A percentile compares a stretch with the other conserved stretches of the same genome.
phyloP scores from a whole-genome alignment of 2,888 invertebrate genomes.

The Morpho helenor region DNA sequence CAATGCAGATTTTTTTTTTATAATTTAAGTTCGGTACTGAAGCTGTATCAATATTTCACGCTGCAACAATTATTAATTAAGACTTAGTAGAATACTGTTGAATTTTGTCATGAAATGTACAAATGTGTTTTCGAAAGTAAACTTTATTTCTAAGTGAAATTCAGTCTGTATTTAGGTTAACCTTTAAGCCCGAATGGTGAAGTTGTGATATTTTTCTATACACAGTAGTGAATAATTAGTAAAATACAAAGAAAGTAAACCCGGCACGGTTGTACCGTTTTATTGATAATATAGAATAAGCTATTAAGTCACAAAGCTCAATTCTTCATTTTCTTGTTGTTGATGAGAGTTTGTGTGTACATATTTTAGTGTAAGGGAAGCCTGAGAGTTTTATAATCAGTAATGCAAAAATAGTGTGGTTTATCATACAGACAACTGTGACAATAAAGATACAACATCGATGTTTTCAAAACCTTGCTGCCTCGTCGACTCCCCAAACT shows the following conservation, averaged over 20 bases:
- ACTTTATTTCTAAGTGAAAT: constrained; percentile 70
- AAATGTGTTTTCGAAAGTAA: constrained; percentile 77
- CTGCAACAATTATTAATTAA: constrained; percentile 59
- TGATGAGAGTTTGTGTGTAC: constrained; percentile 73
- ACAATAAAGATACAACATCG: constrained; percentile 9
- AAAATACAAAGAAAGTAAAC: constrained; percentile 43
- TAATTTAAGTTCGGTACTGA: constrained; percentile 71
- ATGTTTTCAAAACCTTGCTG: constrained; percentile 18
- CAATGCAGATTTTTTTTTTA: constrained; percentile 66
- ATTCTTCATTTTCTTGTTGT: constrained; percentile 64
- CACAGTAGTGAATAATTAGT: constrained; percentile 34
- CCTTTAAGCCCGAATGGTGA: constrained; percentile 68
- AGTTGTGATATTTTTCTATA: constrained; percentile 76
- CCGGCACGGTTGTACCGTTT: constrained; percentile 46
- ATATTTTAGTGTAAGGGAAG: constrained; percentile 73
- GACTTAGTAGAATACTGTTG: constrained; percentile 76
- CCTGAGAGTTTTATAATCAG: constrained; percentile 63
- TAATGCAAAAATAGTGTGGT: constrained; percentile 54
- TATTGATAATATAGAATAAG: constrained; percentile 41
- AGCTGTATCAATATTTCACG: constrained; percentile 63
- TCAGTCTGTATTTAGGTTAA: constrained; percentile 73
- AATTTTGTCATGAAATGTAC: constrained; percentile 79
- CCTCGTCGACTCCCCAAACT: constrained; percentile 38
- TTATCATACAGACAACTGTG: constrained; percentile 42
- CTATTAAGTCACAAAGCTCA: constrained; percentile 67